Evolutionary conservation across 2,113 vertebrate species (phyloP), one percentile per base, ranked within the genome.

Genomic region (Canis aureus): DNA sequence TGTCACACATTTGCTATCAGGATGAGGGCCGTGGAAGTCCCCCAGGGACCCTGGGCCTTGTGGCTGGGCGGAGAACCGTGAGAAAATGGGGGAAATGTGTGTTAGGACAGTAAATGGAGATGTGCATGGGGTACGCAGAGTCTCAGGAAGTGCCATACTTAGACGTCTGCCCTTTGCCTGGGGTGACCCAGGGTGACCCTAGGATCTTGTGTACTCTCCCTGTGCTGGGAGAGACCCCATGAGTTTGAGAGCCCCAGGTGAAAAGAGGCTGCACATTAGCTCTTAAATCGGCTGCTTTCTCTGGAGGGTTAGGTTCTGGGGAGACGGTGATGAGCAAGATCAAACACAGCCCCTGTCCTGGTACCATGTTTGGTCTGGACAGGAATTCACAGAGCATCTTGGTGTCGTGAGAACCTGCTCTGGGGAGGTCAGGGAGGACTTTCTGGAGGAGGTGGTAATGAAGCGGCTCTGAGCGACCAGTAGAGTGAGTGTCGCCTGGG

Each of bases 401-500:
- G 1, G 81, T 7, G 25, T 25, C 4, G 0, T 25, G 38, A 4
- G 74, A 49, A 3, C 27, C 57, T 19, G 64, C 2, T 0, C 20
- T 10, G 8, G 53, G 53, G 66, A 13, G 4, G 43, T 55, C 67
- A 9, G 15, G 15, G 55, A 93, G 66, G 92, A n/a, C 87, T 89
- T 73, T 82, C 43, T 29, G 67, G 71, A 89, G 94, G 62, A 86
- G 76, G 64, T 13, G 53, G 22, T 15, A 38, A 8, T 3, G 17
- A 10, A 29, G 60, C 15, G 0, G 5, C 27, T 17, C 22, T 15
- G 16, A 87, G 60, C 82, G 62, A 15, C 16, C 5, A 5, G 23
- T 0, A 2, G 64, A 73, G 53, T 9, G n/a, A 6, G 23, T 0
- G 0, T 49, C 23, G 3, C 7, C 1, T 0, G 38, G 19, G 38